phyloP scores from a whole-genome alignment of 2,113 vertebrate genomes.

The Leptobrachium leishanense region DNA sequence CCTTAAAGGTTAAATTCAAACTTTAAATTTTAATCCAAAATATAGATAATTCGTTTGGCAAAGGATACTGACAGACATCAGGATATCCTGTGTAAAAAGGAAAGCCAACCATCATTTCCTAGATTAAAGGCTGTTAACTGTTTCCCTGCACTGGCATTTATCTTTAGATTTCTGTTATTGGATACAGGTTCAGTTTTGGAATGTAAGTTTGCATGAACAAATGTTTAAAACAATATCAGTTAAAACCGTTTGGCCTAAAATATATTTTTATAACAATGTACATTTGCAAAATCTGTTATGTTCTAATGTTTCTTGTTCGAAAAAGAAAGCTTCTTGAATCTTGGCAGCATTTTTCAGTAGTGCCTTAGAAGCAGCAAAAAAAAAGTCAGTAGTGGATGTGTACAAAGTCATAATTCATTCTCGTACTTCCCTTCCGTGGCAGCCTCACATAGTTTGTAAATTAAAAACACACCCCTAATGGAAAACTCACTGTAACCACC shows the following conservation, averaged over 20 bases:
- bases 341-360: conserved; percentile 13
- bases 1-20: too few relatives aligned
- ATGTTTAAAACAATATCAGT: too few relatives aligned
- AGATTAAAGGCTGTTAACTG: too few relatives aligned
- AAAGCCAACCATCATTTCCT: not conserved
- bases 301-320: not conserved
- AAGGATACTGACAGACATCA: not conserved
- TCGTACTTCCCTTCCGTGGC: conserved; percentile 22
- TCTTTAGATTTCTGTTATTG: too few relatives aligned
- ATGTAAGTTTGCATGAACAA: too few relatives aligned
- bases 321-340: conserved; percentile 5
- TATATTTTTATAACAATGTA: too few relatives aligned
- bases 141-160: too few relatives aligned
- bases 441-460: conserved; percentile 25
- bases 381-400: conserved; percentile 4
- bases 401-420: conserved; percentile 21
- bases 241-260: too few relatives aligned
- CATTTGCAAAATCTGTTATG: too few relatives aligned
- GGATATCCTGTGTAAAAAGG: not conserved
- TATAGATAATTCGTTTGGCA: too few relatives aligned
- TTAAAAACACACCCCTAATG: conserved; percentile 34
- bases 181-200: too few relatives aligned
- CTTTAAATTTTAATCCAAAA: not conserved
- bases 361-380: not conserved
- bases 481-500: conserved; percentile 9